Base-by-base conservation (phyloP, 2,113 vertebrate species). In the Chaetodon auriga region DNA sequence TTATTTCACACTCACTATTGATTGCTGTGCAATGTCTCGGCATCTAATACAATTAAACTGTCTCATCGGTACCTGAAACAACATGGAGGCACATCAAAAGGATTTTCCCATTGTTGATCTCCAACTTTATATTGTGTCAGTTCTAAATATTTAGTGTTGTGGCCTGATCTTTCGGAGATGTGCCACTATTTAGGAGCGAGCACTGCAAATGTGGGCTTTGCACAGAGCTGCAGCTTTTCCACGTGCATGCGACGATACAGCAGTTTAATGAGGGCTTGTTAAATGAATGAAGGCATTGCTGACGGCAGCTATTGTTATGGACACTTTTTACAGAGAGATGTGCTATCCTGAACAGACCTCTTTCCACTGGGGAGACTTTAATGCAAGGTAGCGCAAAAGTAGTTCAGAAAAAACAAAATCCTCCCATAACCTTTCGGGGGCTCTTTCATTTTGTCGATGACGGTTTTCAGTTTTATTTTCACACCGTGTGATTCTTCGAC, bases 151-250 rank as follows among this genome's bases (percentile, higher is more conserved):
- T 79, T 74, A 36, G 48, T 62, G 54, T 75, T 82, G 15, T 54
- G 10, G 55, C 30, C 23, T 70, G 65, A 64, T 64, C 35, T 81
- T 82, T 62, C 5, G 51, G 51, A 38, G 55, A 80, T 55, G 51
- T 78, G 72, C 19, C 79, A 81, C 8, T 90, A 75, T 87, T 89
- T 89, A 78, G n/a, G 6, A 12, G 19, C 80, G 80, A 90, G 85
- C 70, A 89, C 23, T 51, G 23, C 19, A 23, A 65, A 65, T 73
- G 72, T 68, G 41, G 45, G 68, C 49, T 68, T 51, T 79, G 36
- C 43, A 16, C 19, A 14, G 5, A n/a, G n/a, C 6, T 48, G 75
- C 49, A 64, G 69, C 55, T 61, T 38, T 23, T 43, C 19, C 25
- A 9, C 45, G 14, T 45, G 45, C n/a, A 35, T 45, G 58, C 19